phyloP scores from a whole-genome alignment of 1,140 invertebrate species.

The Orchestia grillus region DNA sequence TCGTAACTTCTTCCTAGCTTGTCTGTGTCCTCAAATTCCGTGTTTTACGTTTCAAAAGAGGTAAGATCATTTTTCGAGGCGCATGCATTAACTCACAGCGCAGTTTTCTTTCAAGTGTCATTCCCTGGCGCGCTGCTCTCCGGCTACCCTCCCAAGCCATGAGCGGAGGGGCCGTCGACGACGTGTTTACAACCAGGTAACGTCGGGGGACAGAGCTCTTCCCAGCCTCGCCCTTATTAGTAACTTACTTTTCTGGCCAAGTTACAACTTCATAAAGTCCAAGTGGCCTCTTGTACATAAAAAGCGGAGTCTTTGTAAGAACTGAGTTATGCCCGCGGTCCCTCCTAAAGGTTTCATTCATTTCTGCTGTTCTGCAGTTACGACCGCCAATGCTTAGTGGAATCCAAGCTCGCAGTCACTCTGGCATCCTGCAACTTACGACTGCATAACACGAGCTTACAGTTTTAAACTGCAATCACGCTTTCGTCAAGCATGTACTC shows the following conservation, averaged over 20 bases:
- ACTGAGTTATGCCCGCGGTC: neutral
- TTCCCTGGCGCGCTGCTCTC: neutral
- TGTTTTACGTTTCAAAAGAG: neutral
- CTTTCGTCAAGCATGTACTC: neutral
- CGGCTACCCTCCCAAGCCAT: neutral
- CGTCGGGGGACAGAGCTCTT: neutral
- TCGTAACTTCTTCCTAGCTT: neutral
- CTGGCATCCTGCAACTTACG: neutral
- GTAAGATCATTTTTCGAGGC: neutral
- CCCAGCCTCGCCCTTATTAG: conserved; percentile 13
- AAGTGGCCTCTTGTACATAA: neutral
- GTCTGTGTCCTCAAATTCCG: neutral
- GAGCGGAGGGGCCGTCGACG: neutral
- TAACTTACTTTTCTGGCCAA: neutral
- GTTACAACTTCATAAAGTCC: conserved; percentile 43
- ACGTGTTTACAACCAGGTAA: neutral
- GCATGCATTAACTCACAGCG: neutral
- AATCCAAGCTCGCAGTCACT: neutral
- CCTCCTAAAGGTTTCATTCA: conserved; percentile 14
- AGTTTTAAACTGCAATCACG: neutral
- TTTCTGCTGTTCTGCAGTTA: neutral
- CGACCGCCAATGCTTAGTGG: neutral
- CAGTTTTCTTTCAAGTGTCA: neutral
- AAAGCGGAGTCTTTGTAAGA: conserved; percentile 8
- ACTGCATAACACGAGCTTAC: neutral